Evolutionary conservation across 2,113 vertebrate species (phyloP), one percentile per base, ranked within the genome.

Genomic region (Petrocephalus microphthalmus): DNA sequence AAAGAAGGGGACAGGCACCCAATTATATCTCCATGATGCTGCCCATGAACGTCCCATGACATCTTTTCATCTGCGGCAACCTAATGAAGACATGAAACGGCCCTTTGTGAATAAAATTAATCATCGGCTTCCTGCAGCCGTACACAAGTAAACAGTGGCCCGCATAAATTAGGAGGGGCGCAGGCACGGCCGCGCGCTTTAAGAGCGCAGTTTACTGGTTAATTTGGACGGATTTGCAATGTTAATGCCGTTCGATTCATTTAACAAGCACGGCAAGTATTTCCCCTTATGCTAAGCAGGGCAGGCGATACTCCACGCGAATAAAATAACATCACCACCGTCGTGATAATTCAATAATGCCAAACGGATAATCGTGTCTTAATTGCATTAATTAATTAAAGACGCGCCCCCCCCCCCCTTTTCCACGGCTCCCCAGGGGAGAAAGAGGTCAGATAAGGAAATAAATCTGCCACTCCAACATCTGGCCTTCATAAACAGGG

Each of bases 211-310:
- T 94, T 94, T 94, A 93, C 92, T 92, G 93, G 92, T 94, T 95
- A 93, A 95, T 95, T 95, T 94, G 92, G 91, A 92, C 91, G 94
- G 93, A 95, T 95, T 95, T 95, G 92, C 93, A 91, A 95, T 95
- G 94, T 90, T 95, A 96, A 96, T 95, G 94, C 95, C 93, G 94
- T 91, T 91, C 90, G 51, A 74, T 88, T 51, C 56, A 51, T 87
- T 88, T 51, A 60, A 91, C 88, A 92, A 91, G 91, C 93, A 93
- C 92, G 92, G 93, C 93, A 87, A 90, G 91, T 92, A 90, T 92
- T 89, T 91, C 92, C 88, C 92, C 71, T 78, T 92, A 92, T 94
- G 91, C 91, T 92, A 92, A 93, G 91, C 92, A 94, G 94, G 88
- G 74, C 90, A 92, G 89, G 89, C 88, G 20, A 57, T 86, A 49